A percentile compares a stretch with the other conserved stretches of the same genome.
Evolutionary conservation across 2,888 invertebrate genomes (phyloP).

Genomic region (Synanthedon andrenaeformis): DNA sequence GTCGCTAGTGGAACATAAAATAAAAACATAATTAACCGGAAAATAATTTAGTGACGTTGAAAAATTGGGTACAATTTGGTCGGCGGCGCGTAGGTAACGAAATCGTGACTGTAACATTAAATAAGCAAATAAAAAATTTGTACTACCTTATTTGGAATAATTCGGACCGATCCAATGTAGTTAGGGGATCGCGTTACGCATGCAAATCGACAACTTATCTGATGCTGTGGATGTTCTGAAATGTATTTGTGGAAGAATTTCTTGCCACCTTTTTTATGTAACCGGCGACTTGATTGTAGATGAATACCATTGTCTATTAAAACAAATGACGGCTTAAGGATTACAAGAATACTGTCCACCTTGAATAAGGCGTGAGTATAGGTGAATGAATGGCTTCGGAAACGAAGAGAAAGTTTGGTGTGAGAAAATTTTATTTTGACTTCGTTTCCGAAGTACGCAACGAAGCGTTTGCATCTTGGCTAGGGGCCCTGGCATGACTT

Average conservation of each 20-base stretch:
- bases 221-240: slow-evolving; percentile 6
- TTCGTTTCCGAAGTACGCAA: too few species aligned
- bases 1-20: too few species aligned
- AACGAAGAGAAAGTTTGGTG: too few species aligned
- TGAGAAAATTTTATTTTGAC: too few species aligned
- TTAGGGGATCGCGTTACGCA: slow-evolving; percentile 42
- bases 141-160: slow-evolving; percentile 38
- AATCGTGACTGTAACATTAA: slow-evolving; percentile 19
- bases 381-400: too few species aligned
- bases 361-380: background rate
- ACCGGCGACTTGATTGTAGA: background rate
- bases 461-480: too few species aligned
- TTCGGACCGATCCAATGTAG: slow-evolving; percentile 33
- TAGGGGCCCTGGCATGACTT: slow-evolving; percentile 4
- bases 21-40: too few species aligned
- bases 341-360: too few species aligned
- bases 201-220: slow-evolving; percentile 42
- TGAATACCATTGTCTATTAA: background rate
- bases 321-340: background rate
- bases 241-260: background rate
- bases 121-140: slow-evolving; percentile 31
- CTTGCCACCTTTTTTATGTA: background rate
- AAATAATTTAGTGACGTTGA: too few species aligned
- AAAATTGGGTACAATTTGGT: background rate
- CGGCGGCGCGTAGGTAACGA: background rate